Base-by-base conservation (phyloP, 2,113 vertebrate genomes). In the Oenanthe melanoleuca region DNA sequence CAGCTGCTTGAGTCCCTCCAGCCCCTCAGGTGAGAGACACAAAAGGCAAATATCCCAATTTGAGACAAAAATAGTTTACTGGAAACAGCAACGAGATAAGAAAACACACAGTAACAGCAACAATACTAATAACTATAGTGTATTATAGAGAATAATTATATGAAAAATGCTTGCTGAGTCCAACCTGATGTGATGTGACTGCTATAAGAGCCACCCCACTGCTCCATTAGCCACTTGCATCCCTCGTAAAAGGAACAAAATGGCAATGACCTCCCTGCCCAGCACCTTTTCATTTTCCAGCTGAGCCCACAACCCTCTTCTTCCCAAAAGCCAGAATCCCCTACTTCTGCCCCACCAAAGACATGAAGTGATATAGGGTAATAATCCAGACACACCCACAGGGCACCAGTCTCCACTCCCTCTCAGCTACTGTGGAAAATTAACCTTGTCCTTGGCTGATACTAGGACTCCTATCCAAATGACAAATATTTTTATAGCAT, bases 371-470 rank as follows among this genome's bases (percentile, higher is more conserved):
- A 8, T 37, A 59, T 1, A 66, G 31, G 42, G 12, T 34, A 66
- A 31, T 8, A 59, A 44, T 34, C 21, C 37, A 33, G 44, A 44
- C 6, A 22, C 1, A 0, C 2, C 31, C 8, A 16, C 8, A 20
- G 8, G 6, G 31, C 17, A 17, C 14, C 26, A 33, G 16, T 14
- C 26, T 52, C 33, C 22, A 6, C 14, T 44, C 8, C 10, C 20
- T 31, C 21, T 52, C 8, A 59, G 71, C 13, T 59, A 17, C 44
- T 42, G 11, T 2, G 2, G 31, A 66, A 67, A 59, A 67, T 52
- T 37, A 59, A 34, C 71, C 16, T 11, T 12, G 31, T 67, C 31
- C 71, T 37, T 67, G 37, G 44, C 31, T 22, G 14, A 44, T 18
- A 67, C 8, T 26, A 34, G 8, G 21, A 37, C 14, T 31, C 11